Evolutionary conservation across 2,888 invertebrate genomes (phyloP), one percentile per base, ranked within the genome.

Genomic region (Rotaria magnacalcarata): DNA sequence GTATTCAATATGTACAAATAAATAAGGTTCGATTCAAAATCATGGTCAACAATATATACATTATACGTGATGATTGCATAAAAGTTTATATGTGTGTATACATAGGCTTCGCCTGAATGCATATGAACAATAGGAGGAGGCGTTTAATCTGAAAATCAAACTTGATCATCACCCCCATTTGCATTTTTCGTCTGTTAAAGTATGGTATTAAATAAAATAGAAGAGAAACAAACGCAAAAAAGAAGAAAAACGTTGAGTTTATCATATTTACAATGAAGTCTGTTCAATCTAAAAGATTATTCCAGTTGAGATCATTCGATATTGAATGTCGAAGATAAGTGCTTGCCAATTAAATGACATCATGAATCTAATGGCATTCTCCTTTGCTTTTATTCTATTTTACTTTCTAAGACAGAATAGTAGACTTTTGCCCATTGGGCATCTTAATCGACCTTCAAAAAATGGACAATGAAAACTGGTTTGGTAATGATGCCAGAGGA

Each of bases 81-180:
- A 67, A 67, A 67, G 67, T 67, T 67, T 67, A 34, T 67, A 34
- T 67, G 67, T 67, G 19, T 67, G 67, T 60, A 60, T 60, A 60
- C 67, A 67, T 34, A 19, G 67, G 67, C 67, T 67, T 67, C 67
- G 67, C 67, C 34, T 67, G 34, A 67, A 67, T 67, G 34, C 67
- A 16, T 34, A 67, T 27, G 67, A 67, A 67, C 67, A 67, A 67
- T 67, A 67, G 67, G 67, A 67, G 34, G 67, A 67, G 67, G 67
- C 67, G 67, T 67, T 67, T 67, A 67, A 67, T 67, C 67, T 67
- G 67, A 67, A 67, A 67, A 67, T 67, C 67, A 67, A 67, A 67
- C 67, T 67, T 67, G 67, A 67, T 67, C 67, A 67, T 34, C 67
- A 67, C 27, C 67, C 34, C 34, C 16, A 67, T 67, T 67, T 67